Percentiles rank a stretch among this genome's conserved stretches.
These are phyloP conservation scores for Drosophila austrosaltans DNA, from an alignment of 2,888 invertebrate genomes.

Conservation along the genomic window DNA sequence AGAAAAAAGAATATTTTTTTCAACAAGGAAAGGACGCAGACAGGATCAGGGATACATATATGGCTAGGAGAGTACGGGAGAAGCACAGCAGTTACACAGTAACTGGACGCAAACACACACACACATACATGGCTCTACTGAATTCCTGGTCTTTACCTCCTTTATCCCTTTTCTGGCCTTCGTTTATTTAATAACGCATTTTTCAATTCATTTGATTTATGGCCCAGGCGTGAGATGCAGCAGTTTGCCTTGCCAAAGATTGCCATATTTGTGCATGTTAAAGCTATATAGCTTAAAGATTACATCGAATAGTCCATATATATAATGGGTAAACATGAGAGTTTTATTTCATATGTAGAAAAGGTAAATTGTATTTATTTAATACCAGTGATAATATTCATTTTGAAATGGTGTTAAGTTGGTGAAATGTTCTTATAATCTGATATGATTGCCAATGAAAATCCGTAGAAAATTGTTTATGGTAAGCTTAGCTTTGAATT, in stretches of 20 bases:
- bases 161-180: conserved; percentile 3
- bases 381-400: no score
- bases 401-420: no score
- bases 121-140: conserved; percentile 40
- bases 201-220: conserved; percentile 76
- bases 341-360: not conserved
- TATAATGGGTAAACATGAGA: not conserved
- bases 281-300: conserved; percentile 27
- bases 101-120: conserved; percentile 40
- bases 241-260: conserved; percentile 41
- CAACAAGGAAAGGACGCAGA: conserved; percentile 32
- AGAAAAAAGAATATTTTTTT: conserved; percentile 42
- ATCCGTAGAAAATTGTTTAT: no score
- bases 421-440: no score
- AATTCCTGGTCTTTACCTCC: conserved; percentile 22
- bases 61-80: conserved; percentile 11
- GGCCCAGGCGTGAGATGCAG: conserved; percentile 56
- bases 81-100: not conserved
- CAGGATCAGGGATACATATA: conserved; percentile 10
- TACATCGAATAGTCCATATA: conserved; percentile 6
- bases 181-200: conserved; percentile 75
- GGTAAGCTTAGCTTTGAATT: no score
- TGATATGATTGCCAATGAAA: no score
- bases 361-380: not conserved
- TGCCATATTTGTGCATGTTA: conserved; percentile 29